A percentile compares a stretch with the other conserved stretches of the same genome.
These are phyloP conservation scores for Chaetops frenatus DNA, from an alignment of 2,113 vertebrate species.

Conservation along the genomic window DNA sequence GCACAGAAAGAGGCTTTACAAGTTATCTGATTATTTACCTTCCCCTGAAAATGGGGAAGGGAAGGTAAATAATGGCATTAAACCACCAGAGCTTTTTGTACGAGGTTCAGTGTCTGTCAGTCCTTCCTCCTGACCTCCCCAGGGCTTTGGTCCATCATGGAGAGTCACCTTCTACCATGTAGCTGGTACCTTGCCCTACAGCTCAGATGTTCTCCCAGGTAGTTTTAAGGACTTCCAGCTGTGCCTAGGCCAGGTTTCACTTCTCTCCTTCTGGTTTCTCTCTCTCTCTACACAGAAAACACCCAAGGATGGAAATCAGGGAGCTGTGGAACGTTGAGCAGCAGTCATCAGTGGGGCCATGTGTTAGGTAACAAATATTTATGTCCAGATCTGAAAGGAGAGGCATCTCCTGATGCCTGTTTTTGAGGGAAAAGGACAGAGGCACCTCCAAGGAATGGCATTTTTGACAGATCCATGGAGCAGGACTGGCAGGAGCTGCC, in stretches of 20 bases:
- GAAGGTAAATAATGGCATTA: neutral
- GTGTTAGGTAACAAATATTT: neutral
- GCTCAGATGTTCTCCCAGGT: neutral
- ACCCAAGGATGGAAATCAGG: neutral
- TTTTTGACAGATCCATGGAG: neutral
- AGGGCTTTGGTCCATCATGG: fast-evolving
- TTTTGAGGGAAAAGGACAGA: neutral
- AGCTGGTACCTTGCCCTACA: neutral
- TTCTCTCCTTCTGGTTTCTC: neutral
- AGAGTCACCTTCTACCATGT: neutral
- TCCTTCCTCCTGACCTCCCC: neutral
- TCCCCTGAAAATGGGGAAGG: neutral
- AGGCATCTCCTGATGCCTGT: neutral
- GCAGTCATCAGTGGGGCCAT: neutral
- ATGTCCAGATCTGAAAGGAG: neutral
- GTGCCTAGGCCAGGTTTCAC: neutral
- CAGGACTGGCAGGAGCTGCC: neutral
- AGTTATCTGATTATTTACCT: neutral
- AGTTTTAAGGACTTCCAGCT: neutral
- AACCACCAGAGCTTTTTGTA: neutral
- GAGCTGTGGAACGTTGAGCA: neutral
- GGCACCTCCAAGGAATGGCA: neutral
- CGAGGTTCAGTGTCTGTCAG: neutral
- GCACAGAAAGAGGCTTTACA: neutral
- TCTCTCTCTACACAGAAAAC: neutral